Evolutionary conservation across 2,113 vertebrate species (phyloP), one percentile per base, ranked within the genome.

Genomic region (Alces alces): DNA sequence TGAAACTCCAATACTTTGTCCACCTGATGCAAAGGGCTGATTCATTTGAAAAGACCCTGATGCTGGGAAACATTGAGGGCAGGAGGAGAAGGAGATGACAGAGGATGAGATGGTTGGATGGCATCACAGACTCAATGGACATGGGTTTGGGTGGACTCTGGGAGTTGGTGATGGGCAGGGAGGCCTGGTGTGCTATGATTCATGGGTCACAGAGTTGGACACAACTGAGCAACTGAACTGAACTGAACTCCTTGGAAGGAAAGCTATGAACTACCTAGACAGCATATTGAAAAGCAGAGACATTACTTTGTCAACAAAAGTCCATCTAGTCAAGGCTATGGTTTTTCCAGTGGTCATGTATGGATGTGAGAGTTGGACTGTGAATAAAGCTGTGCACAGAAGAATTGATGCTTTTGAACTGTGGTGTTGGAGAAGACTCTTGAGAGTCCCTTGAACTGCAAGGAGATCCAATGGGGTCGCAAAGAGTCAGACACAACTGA

Each of bases 31-130:
- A 2, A 66, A 66, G 33, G n/a, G 33, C 33, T 66, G 16, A n/a
- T 16, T 66, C 16, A 66, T 66, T 66, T n/a, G 61, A 66, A 66
- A 66, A 66, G 4, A 19, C 16, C n/a, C 33, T 66, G 33, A 66
- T 19, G 16, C 33, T n/a, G 33, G 16, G 33, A 66, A n/a, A 66
- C 8, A 66, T 1, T 66, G 61, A 66, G 16, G 61, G 61, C 61
- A 66, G 61, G 16, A 66, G 33, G 61, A 66, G 7, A n/a, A 5
- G 64, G 64, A 33, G 33, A 66, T 0, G 0, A 21, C 16, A 66
- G 64, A 66, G 33, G 7, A 36, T 66, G 64, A 66, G 33, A 66
- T 66, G 33, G 17, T 19, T 66, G 64, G 8, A 66, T 36, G 33
- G 64, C 33, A 66, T 66, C 33, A 66, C 33, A 0, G 0, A 21